Base-by-base conservation (phyloP, 2,888 invertebrate species). In the Chrysomela aeneicollis region DNA sequence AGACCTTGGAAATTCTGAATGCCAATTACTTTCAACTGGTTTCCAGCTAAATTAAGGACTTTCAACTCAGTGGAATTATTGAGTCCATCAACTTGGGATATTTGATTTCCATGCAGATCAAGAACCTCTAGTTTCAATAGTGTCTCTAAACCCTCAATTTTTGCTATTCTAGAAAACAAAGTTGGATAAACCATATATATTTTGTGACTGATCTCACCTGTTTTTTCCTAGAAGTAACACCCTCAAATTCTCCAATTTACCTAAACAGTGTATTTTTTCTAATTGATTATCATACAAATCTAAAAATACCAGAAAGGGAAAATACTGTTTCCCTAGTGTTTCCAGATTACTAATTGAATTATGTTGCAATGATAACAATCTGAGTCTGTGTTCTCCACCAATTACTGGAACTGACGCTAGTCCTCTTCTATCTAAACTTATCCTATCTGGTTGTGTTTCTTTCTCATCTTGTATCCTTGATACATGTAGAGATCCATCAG, bases 211-310 rank as follows among this genome's bases (percentile, higher is more conserved):
- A 19, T 49, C 19, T 67, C 82, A 90, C 92, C 93, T 91, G 83
- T 97, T 97, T 85, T 97, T 97, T 0, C 97, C 97, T 80, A 97
- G 87, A 68, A 97, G 85, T 61, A 97, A 86, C 12, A 97, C 96
- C 71, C 95, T 86, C 57, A 97, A 85, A 76, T 91, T 92, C 68
- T 89, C 89, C 54, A 97, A 85, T 59, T 89, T 87, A 73, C 91
- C 90, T 65, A 97, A 85, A 61, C 90, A 92, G 62, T 89, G 88
- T 67, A 97, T 92, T 78, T 90, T 90, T 72, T 96, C 96, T 68
- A 97, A 89, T 82, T 96, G 95, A 84, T 97, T 97, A 83, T 97
- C 95, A 79, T 97, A 97, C 63, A 97, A 87, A 83, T 97, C 97
- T 64, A 97, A 87, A 81, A 97, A 97, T 17, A 97, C 95, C 64